Conservation (phyloP, 2,888 invertebrate genomes). For the Leptarthrus brevirostris region DNA sequence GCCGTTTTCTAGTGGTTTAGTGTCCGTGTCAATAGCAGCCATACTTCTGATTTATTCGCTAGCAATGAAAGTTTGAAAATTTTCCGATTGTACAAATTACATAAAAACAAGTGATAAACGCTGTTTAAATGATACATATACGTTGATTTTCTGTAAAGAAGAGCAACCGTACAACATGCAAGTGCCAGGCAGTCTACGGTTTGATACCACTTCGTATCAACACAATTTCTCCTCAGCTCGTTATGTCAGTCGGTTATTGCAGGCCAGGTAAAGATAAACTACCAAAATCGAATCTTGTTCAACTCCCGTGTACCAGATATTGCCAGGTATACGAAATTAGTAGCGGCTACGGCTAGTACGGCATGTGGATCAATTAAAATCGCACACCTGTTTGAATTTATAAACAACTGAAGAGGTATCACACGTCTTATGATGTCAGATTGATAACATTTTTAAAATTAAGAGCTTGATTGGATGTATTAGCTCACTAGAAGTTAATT, state of each 20-base stretch:
- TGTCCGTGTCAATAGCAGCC: too few relatives aligned
- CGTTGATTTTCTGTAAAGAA: background rate
- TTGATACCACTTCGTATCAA: background rate
- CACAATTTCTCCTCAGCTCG: conserved; percentile 14
- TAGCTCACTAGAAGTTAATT: too few relatives aligned
- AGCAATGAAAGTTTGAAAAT: background rate
- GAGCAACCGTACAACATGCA: background rate
- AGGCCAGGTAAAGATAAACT: conserved; percentile 3
- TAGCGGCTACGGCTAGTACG: background rate
- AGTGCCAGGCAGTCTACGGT: conserved; percentile 19
- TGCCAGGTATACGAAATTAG: too few relatives aligned
- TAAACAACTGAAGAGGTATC: conserved; percentile 8
- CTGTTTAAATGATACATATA: background rate
- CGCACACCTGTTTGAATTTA: conserved; percentile 11
- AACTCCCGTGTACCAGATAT: conserved; percentile 11
- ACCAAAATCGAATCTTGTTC: background rate
- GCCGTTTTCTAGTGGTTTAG: too few relatives aligned
- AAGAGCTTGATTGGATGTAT: too few relatives aligned
- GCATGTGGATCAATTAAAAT: conserved; percentile 22
- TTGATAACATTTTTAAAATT: too few relatives aligned
- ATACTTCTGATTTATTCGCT: too few relatives aligned
- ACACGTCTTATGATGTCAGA: too few relatives aligned
- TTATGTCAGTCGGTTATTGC: conserved; percentile 31
- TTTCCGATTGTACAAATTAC: conserved; percentile 14
- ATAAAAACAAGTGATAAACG: conserved; percentile 21